Evolutionary conservation across 2,113 vertebrate genomes (phyloP), one percentile per base, ranked within the genome.

Genomic region (Oostethus manadensis): DNA sequence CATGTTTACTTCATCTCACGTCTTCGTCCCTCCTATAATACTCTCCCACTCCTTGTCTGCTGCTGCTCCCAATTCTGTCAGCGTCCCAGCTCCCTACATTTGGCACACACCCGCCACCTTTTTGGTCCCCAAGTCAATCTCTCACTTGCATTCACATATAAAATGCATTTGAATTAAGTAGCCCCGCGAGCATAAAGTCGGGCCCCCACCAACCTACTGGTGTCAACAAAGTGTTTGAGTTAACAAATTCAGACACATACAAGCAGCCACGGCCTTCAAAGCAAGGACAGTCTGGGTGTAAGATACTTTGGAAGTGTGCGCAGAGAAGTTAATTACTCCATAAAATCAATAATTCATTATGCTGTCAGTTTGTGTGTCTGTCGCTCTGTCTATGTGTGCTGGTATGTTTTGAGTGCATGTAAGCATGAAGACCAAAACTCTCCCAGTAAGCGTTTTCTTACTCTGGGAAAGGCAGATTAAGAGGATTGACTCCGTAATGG

Each of bases 311-410:
- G 58, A 55, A 67, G 42, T 49, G 48, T 58, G 33, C 63, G 66
- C 58, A 61, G 71, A 80, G 83, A 74, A 89, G 86, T 89, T 91
- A 90, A 89, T 89, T 89, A 89, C 85, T 73, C 67, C 75, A 33
- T 62, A 43, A 45, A 44, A 90, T 91, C 85, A 91, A 90, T 90
- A 90, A 89, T 88, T 89, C 82, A 90, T 88, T 89, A 83, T 40
- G 51, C 77, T 81, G 85, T 87, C 83, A 82, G 75, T 65, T 73
- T 75, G 73, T 73, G 78, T 71, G 79, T 80, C 73, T 66, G 64
- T 8, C 11, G 38, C 50, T 60, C 68, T 62, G 61, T 17, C 45
- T 73, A 68, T 77, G 53, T 74, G 78, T 49, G 59, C 64, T 71
- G 76, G 51, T 76, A 81, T 80, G 73, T 84, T 86, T 80, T 73